Conservation (phyloP, 2,888 invertebrate species). For the Zygogramma bicolorata region DNA sequence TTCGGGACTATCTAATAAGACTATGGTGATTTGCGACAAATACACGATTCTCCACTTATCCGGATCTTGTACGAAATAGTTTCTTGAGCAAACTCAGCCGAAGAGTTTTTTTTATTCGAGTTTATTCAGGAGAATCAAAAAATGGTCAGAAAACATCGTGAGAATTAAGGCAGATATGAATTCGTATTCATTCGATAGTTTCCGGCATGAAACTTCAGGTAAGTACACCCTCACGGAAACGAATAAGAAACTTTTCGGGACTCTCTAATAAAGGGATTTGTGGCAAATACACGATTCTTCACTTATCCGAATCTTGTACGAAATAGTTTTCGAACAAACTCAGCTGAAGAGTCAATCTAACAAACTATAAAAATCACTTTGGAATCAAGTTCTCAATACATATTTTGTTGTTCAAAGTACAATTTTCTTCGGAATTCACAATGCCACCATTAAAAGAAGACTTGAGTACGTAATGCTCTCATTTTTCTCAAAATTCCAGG, state of each 20-base stretch:
- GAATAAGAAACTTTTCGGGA: background rate
- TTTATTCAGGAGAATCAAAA: too few relatives aligned
- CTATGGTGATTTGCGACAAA: background rate
- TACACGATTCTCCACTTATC: background rate
- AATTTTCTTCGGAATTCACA: too few relatives aligned
- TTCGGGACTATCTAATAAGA: background rate
- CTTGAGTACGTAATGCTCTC: too few relatives aligned
- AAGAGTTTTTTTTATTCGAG: background rate
- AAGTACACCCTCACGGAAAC: background rate
- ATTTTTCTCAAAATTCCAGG: too few relatives aligned
- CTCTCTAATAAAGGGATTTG: background rate
- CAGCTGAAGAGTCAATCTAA: background rate
- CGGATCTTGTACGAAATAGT: background rate
- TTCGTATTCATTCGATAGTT: too few relatives aligned
- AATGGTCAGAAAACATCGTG: background rate
- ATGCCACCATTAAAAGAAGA: too few relatives aligned
- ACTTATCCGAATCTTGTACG: background rate
- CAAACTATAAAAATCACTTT: too few relatives aligned
- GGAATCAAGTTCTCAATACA: too few relatives aligned
- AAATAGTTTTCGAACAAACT: background rate
- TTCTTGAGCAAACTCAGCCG: background rate
- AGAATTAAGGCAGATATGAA: too few relatives aligned
- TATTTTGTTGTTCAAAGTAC: too few relatives aligned
- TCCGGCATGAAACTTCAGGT: too few relatives aligned
- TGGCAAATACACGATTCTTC: background rate